Evolutionary conservation across 2,797 vertebrate species (phyloP), one percentile per base, ranked within the genome.

Genomic region (Peromyscus nudipes): DNA sequence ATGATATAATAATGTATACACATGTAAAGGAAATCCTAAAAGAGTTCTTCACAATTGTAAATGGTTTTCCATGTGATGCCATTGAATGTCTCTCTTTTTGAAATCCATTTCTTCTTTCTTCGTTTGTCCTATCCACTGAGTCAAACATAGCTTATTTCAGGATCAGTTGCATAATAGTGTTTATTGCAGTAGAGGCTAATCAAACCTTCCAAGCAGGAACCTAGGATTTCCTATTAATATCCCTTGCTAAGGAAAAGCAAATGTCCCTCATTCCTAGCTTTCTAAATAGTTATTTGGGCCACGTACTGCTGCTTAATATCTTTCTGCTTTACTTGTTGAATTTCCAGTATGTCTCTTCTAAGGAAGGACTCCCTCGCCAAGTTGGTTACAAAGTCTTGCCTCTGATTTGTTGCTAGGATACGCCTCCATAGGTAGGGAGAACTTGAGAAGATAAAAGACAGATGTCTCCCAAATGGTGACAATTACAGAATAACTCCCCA

Each of bases 371-470:
- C 27, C 52, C 92, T 3, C 49, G 64, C 12, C 23, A 9, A 69
- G 6, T 82, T 64, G 90, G 9, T 93, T 92, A 83, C n/a, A 95
- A 62, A 96, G 65, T 92, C 86, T 43, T 96, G 27, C n/a, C 46
- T 55, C 94, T 92, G 88, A 81, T 76, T 40, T 93, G 25, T 95
- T 96, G 34, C 71, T 93, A 92, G 14, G 34, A 17, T 83, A 34
- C 52, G 11, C 34, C 7, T 94, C 27, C 13, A 83, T 80, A 92
- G 87, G 75, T 96, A 96, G 12, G 80, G 43, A 81, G 37, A 77
- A 84, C n/a, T 88, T 80, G 82, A 89, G 85, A 91, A 93, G 76
- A 90, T 92, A 84, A 92, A 92, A 96, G 25, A 21, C 37, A 92
- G 84, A 93, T 96, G 75, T 91, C 40, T 95, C 46, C 83, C 73